Conservation (phyloP, 2,888 invertebrate genomes). For the Hermodice carunculata region DNA sequence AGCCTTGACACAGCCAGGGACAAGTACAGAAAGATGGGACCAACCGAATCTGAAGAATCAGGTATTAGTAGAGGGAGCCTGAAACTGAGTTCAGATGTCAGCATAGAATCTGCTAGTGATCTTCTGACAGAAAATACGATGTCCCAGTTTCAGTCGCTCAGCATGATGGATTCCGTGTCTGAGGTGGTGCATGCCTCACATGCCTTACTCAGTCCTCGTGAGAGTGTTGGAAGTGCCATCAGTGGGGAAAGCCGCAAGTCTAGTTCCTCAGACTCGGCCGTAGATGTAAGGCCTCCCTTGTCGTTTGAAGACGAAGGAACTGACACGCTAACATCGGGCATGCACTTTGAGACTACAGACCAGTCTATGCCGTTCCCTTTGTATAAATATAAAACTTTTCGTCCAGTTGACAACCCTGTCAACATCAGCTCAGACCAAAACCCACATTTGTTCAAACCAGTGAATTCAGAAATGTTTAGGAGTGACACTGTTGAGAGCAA, state of each 20-base stretch:
- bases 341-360: no score
- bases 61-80: background rate
- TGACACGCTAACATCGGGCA: background rate
- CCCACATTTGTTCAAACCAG: no score
- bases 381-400: no score
- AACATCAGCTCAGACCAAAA: no score
- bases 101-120: background rate
- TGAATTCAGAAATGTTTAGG: no score
- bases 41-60: background rate
- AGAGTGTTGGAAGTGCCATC: background rate
- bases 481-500: conserved; percentile 5
- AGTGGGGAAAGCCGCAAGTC: conserved; percentile 4
- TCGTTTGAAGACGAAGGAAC: conserved; percentile 9
- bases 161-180: background rate
- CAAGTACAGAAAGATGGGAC: background rate
- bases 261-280: conserved; percentile 13
- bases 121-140: background rate
- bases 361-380: no score
- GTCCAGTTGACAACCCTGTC: no score
- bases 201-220: background rate
- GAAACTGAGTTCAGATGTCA: background rate
- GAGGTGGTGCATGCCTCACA: background rate
- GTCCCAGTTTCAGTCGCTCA: background rate
- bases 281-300: conserved; percentile 11
- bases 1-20: conserved; percentile 10